phyloP scores from a whole-genome alignment of 2,113 vertebrate genomes.

The Gadus macrocephalus region DNA sequence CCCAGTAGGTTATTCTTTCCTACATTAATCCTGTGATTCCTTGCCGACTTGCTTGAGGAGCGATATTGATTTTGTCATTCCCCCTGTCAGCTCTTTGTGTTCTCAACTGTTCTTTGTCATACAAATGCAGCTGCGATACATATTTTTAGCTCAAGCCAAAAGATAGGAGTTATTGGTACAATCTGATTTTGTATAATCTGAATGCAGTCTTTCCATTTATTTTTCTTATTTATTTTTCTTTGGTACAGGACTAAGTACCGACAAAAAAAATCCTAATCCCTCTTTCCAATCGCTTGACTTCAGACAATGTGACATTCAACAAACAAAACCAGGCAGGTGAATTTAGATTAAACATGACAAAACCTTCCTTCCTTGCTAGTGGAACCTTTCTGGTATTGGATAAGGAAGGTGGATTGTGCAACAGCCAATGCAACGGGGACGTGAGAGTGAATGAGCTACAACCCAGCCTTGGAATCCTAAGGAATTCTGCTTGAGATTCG shows the following conservation, averaged over 20 bases:
- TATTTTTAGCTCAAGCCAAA: slow-evolving; percentile 64
- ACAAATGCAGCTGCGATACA: slow-evolving; percentile 43
- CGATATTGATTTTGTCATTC: slow-evolving; percentile 12
- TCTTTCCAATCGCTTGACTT: slow-evolving; percentile 45
- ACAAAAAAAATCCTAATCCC: slow-evolving; percentile 29
- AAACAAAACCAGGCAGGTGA: slow-evolving; percentile 17
- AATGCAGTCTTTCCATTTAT: slow-evolving; percentile 15
- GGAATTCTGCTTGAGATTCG: slow-evolving; percentile 47
- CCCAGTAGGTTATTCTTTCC: slow-evolving; percentile 28
- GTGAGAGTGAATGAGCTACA: slow-evolving; percentile 25
- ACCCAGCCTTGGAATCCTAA: slow-evolving; percentile 23
- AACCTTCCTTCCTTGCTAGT: neutral
- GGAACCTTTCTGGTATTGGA: slow-evolving; percentile 37
- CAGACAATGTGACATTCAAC: slow-evolving; percentile 18
- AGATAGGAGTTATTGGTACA: slow-evolving; percentile 44
- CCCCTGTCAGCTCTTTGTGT: slow-evolving; percentile 10
- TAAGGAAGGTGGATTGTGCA: slow-evolving; percentile 34
- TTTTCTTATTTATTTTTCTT: slow-evolving; percentile 8
- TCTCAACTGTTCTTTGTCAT: slow-evolving; percentile 42
- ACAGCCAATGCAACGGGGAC: slow-evolving; percentile 4
- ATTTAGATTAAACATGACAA: neutral
- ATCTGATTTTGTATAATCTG: slow-evolving; percentile 47
- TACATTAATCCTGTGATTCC: slow-evolving; percentile 21
- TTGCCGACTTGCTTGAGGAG: slow-evolving; percentile 24
- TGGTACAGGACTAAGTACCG: slow-evolving; percentile 24